Conservation (phyloP, 2,797 vertebrate genomes). For the Sebastes minor region DNA sequence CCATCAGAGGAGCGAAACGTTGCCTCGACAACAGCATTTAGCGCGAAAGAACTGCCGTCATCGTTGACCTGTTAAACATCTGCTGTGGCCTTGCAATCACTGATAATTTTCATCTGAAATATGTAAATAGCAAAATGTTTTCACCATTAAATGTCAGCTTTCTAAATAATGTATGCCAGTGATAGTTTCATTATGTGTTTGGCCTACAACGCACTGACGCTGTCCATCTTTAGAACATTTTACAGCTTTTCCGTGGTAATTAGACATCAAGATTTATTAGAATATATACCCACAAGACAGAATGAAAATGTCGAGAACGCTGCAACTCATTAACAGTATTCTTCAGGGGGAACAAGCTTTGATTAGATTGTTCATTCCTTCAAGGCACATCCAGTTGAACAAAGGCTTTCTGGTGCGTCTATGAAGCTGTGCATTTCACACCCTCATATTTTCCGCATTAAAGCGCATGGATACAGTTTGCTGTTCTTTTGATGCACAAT, state of each 20-base stretch:
- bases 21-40: conserved; percentile 27
- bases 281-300: conserved; percentile 77
- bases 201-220: conserved; percentile 14
- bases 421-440: conserved; percentile 59
- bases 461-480: conserved; percentile 40
- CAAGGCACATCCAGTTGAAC: conserved; percentile 74
- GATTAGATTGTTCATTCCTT: conserved; percentile 78
- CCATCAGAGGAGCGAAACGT: conserved; percentile 39
- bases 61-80: conserved; percentile 59
- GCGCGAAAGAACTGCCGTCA: conserved; percentile 14
- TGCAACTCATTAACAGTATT: conserved; percentile 80
- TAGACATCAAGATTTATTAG: conserved; percentile 76
- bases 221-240: conserved; percentile 64
- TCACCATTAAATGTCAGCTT: conserved; percentile 38
- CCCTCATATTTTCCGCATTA: conserved; percentile 55
- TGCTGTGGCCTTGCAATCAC: conserved; percentile 23
- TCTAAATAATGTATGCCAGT: conserved; percentile 25
- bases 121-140: conserved; percentile 29
- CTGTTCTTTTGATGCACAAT: conserved; percentile 57
- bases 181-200: conserved; percentile 1
- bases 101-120: conserved; percentile 14
- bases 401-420: conserved; percentile 60
- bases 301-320: conserved; percentile 72
- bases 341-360: conserved; percentile 78
- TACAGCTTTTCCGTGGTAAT: conserved; percentile 70